These are phyloP conservation scores for Halocynthia aurantium DNA, from an alignment of 23 tunicate genomes.

Conservation along the genomic window DNA sequence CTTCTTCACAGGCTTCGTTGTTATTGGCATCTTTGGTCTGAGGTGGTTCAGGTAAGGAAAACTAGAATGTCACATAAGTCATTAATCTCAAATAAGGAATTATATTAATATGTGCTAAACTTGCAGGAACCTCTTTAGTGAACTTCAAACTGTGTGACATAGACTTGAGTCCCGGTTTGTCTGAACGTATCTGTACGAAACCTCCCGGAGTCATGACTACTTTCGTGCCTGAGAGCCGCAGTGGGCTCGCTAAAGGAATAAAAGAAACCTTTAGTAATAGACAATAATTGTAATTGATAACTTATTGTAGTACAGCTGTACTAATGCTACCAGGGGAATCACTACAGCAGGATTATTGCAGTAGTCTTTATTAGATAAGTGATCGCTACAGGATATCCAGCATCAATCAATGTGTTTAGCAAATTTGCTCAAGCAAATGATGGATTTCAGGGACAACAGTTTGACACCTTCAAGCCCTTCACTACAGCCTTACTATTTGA, in stretches of 20 bases:
- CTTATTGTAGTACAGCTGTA: too few species aligned
- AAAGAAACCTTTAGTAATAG: neutral
- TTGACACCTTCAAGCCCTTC: too few species aligned
- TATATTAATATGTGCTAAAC: neutral
- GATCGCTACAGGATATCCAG: neutral
- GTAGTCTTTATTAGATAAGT: too few species aligned
- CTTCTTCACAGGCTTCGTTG: constrained; percentile 31
- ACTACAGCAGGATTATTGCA: neutral
- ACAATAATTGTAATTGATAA: too few species aligned
- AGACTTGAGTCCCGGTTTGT: constrained; percentile 24
- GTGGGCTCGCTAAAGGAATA: constrained; percentile 25
- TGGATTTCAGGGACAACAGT: too few species aligned
- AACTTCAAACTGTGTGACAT: neutral
- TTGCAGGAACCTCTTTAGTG: neutral
- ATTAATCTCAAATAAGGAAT: too few species aligned
- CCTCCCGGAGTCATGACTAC: constrained; percentile 94
- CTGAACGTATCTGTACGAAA: constrained; percentile 86
- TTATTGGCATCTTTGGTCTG: constrained; percentile 12
- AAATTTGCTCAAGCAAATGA: too few species aligned
- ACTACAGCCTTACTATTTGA: too few species aligned
- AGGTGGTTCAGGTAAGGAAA: neutral
- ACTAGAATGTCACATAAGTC: neutral
- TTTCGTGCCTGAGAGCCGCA: constrained; percentile 73
- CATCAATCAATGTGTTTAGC: too few species aligned
- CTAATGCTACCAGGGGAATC: neutral